Conservation (phyloP, 2,888 invertebrate genomes). For the Rhyacophila evoluta region DNA sequence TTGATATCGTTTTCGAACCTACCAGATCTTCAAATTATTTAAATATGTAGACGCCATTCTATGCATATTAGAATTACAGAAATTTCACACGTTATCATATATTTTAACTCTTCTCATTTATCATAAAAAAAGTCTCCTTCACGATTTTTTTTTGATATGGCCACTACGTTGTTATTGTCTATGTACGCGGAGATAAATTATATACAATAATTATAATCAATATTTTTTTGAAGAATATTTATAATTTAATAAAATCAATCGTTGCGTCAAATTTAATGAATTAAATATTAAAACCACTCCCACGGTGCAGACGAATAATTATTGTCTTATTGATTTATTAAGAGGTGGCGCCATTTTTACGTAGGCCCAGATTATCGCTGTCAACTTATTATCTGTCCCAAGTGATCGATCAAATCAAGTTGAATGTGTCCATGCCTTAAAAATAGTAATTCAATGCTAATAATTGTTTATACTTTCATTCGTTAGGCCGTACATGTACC, state of each 20-base stretch:
- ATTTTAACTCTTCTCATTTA: too few species aligned
- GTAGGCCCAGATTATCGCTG: neutral
- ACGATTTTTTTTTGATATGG: too few species aligned
- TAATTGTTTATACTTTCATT: neutral
- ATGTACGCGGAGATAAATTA: too few species aligned
- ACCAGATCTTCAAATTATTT: too few species aligned
- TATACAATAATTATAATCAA: too few species aligned
- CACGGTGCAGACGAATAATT: neutral
- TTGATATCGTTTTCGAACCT: too few species aligned
- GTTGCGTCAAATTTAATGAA: neutral
- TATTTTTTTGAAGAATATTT: too few species aligned
- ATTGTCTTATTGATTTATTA: neutral
- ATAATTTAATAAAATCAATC: neutral
- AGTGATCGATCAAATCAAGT: neutral
- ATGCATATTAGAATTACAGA: too few species aligned
- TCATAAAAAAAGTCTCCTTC: too few species aligned
- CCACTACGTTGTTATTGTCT: too few species aligned
- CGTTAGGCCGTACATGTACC: neutral
- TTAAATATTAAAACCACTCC: neutral
- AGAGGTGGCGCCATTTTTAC: neutral
- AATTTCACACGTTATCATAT: too few species aligned
- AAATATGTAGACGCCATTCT: too few species aligned
- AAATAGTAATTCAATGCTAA: slow-evolving; percentile 1
- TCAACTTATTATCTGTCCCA: neutral
- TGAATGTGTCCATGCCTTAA: neutral